These are phyloP conservation scores for Tenodera sinensis DNA, from an alignment of 2,888 invertebrate genomes.

Conservation along the genomic window DNA sequence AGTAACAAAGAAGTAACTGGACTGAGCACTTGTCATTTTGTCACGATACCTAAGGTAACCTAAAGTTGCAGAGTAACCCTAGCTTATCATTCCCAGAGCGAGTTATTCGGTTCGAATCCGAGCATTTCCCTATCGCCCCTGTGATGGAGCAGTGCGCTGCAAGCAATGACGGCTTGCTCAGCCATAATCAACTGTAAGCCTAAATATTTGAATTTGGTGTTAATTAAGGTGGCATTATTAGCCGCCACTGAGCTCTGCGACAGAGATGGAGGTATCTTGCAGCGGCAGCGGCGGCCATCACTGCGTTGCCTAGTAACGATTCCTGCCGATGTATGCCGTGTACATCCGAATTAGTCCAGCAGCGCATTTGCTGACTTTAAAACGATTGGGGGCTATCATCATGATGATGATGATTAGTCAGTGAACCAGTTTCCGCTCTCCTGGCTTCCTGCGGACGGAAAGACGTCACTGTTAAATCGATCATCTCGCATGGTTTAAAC, in stretches of 20 bases:
- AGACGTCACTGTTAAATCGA: conserved; percentile 8
- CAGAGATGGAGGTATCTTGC: background rate
- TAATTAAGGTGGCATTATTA: background rate
- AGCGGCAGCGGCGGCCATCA: background rate
- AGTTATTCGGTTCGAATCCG: too few relatives aligned
- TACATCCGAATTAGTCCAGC: background rate
- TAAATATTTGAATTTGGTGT: background rate
- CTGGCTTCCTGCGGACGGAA: background rate
- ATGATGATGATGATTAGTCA: background rate
- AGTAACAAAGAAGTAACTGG: too few relatives aligned
- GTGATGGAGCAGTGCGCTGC: too few relatives aligned
- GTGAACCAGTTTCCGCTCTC: background rate
- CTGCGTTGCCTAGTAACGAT: background rate
- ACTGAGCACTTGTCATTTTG: too few relatives aligned
- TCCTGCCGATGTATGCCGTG: background rate
- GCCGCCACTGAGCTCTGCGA: background rate
- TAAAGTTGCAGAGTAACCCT: too few relatives aligned
- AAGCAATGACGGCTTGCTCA: background rate
- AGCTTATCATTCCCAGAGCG: too few relatives aligned
- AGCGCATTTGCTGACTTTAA: background rate
- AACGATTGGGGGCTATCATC: background rate
- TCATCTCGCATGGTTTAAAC: background rate
- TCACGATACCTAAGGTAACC: too few relatives aligned
- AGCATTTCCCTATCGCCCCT: too few relatives aligned
- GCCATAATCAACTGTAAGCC: background rate